Evolutionary conservation across 1,140 invertebrate genomes (phyloP), one percentile per base, ranked within the genome.

Genomic region (Zaprionus kolodkinae): DNA sequence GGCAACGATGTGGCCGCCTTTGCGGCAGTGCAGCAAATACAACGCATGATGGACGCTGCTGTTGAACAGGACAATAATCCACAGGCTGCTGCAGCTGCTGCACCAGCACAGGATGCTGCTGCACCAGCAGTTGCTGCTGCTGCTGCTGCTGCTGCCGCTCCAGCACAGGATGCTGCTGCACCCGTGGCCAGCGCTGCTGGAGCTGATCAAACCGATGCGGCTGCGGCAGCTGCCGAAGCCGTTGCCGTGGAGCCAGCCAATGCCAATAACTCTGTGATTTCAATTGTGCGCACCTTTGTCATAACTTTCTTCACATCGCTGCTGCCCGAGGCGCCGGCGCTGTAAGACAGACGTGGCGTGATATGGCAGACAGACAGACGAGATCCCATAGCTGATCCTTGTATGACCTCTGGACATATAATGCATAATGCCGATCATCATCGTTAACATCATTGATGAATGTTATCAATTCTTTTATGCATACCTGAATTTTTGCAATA

Each of bases 251-350:
- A 93, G 56, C 93, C 94, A 81, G 81, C 83, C 71, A 82, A 87
- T 81, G 92, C 94, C 77, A 95, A 88, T 78, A 89, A 95, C 61
- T 94, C 95, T 66, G 93, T 94, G 77, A 93, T 95, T 68, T 94
- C 94, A 57, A 93, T 96, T 35, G 94, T 95, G 40, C 95, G 95
- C 94, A 96, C 95, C 70, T 95, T 96, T 91, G 94, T 96, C 68
- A 94, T 95, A 52, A 95, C 95, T 36, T 96, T 96, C 90, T 96
- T 96, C 78, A 94, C 95, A 15, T 96, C 96, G 40, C 93, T 96
- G 52, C 94, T 96, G 79, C 96, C 96, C 17, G 95, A 96, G 91
- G 94, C 95, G 78, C 95, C 95, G 48, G 91, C 92, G 78, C 52
- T 92, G 66, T 92, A 91, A 77, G 55, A 11, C 38, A 45, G n/a